Conservation (phyloP, 2,888 invertebrate genomes). For the Zelleria hepariella region DNA sequence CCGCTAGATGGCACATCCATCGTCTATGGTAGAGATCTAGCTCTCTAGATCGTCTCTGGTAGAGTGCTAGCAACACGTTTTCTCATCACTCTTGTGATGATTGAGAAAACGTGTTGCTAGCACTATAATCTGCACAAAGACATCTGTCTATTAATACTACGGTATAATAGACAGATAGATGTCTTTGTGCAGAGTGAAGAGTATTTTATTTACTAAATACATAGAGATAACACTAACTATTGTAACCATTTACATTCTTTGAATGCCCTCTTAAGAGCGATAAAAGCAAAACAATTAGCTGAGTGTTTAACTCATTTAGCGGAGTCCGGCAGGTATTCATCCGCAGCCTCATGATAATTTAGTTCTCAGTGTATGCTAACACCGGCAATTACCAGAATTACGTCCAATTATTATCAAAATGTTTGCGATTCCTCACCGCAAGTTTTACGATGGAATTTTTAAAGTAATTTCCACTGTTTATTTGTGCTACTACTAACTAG, state of each 20-base stretch:
- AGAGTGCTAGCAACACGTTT: too few relatives aligned
- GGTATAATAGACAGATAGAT: too few relatives aligned
- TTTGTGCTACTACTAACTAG: too few relatives aligned
- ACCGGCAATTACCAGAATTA: not conserved
- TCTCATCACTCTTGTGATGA: too few relatives aligned
- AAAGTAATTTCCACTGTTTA: not conserved
- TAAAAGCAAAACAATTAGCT: not conserved
- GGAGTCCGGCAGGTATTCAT: not conserved
- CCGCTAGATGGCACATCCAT: too few relatives aligned
- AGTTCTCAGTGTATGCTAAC: not conserved
- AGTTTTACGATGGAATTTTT: not conserved
- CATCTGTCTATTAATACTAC: too few relatives aligned
- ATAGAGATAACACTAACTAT: not conserved
- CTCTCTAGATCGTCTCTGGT: too few relatives aligned
- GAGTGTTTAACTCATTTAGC: not conserved
- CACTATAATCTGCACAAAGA: too few relatives aligned
- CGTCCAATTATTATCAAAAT: not conserved
- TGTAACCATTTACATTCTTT: not conserved
- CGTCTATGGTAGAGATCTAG: too few relatives aligned
- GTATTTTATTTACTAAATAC: not conserved
- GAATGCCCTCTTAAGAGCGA: not conserved
- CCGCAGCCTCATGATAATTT: not conserved
- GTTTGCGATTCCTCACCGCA: not conserved
- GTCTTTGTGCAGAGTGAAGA: too few relatives aligned
- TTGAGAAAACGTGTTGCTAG: too few relatives aligned